Evolutionary conservation across 2,888 invertebrate genomes (phyloP), one percentile per base, ranked within the genome.

Genomic region (Anarsia innoxiella): DNA sequence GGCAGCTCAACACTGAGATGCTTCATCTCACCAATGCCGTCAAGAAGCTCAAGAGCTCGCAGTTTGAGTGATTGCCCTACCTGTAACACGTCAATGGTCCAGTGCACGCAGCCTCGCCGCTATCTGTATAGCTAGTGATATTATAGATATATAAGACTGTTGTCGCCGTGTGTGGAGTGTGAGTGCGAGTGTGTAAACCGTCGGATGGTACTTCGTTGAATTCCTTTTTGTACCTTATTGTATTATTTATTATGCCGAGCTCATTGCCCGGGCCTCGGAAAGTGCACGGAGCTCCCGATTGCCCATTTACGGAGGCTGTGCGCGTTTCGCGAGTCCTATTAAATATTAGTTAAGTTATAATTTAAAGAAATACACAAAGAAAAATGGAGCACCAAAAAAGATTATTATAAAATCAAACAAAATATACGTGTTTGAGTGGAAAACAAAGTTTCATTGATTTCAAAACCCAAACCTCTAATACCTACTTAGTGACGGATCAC

Each of bases 21-120:
- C 87, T 93, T 53, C 95, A 95, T 68, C 88, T 96, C 55, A 92
- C 93, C 74, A 95, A 94, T 71, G 95, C 96, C 55, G 88, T 96
- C 59, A 89, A 89, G 79, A 95, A 95, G 87, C 90, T 96, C 77
- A 92, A 91, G 84, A 88, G 86, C 59, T 86, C 89, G 31, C 87
- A 88, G 49, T 86, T 88, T 63, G 80, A 86, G 62, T 88, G 73
- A 86, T 68, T 44, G 48, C 63, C 57, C 53, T 53, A 46, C 46
- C 55, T 53, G 59, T 49, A 58, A 64, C 66, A 64, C 59, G 55
- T 55, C 64, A 56, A 69, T 63, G 68, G 66, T 68, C 70, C 78
- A 75, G 69, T 69, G 76, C 72, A 73, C 70, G 72, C 70, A 74
- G 77, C 71, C 56, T 59, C 46, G 69, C 72, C 75, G 76, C 63